phyloP scores from a whole-genome alignment of 2,888 invertebrate species.

The Lordiphosa andalusiaca region DNA sequence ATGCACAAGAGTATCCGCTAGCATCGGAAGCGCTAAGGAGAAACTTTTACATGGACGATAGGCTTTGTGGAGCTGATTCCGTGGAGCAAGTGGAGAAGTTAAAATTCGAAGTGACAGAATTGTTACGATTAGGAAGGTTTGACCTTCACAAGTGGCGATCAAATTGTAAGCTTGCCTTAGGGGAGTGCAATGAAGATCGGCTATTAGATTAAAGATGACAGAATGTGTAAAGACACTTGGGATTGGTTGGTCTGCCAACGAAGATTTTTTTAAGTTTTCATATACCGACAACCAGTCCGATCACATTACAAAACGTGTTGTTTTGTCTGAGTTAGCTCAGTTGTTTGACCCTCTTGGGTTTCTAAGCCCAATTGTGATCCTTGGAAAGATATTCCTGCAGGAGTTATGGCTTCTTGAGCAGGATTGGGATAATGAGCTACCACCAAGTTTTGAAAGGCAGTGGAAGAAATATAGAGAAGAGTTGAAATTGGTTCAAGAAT shows the following conservation, averaged over 20 bases:
- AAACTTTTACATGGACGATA: slow-evolving; percentile 1
- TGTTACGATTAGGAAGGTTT: neutral
- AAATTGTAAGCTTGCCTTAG: neutral
- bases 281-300: no score
- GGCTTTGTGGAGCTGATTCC: neutral
- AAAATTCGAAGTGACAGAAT: neutral
- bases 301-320: neutral
- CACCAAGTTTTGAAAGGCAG: neutral
- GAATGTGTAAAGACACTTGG: no score
- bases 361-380: slow-evolving; percentile 3
- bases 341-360: slow-evolving; percentile 11
- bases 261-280: no score
- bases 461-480: no score
- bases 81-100: neutral
- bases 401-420: slow-evolving; percentile 1
- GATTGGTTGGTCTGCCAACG: no score
- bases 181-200: no score
- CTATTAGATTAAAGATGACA: neutral
- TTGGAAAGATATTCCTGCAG: slow-evolving; percentile 1
- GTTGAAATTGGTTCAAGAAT: no score
- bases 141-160: slow-evolving; percentile 2
- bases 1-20: neutral
- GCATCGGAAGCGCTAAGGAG: neutral
- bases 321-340: neutral
- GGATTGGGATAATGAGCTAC: neutral